A percentile compares a stretch with the other conserved stretches of the same genome.
These are phyloP conservation scores for Cottus gobio DNA, from an alignment of 2,113 vertebrate species.

Conservation along the genomic window DNA sequence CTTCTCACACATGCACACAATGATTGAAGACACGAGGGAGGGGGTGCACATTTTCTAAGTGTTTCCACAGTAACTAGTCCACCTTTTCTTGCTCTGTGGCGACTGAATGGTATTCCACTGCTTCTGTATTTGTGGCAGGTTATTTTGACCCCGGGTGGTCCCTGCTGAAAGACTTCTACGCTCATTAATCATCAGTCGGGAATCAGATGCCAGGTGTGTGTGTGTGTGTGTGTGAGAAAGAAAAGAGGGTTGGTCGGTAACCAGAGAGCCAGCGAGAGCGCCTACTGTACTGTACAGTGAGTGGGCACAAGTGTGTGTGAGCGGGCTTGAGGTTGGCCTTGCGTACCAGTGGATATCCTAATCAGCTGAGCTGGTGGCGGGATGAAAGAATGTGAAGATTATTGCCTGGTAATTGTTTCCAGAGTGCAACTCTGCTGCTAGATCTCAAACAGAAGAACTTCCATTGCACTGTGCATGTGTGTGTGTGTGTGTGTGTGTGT, in stretches of 20 bases:
- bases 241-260: slow-evolving; percentile 15
- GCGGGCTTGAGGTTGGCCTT: slow-evolving; percentile 59
- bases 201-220: slow-evolving; percentile 70
- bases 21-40: slow-evolving; percentile 21
- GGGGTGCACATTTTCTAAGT: slow-evolving; percentile 28
- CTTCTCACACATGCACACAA: slow-evolving; percentile 16
- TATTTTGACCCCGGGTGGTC: slow-evolving; percentile 72
- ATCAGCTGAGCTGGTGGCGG: slow-evolving; percentile 77
- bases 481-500: background rate
- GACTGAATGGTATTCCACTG: slow-evolving; percentile 63
- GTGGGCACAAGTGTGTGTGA: slow-evolving; percentile 26
- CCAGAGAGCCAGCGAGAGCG: slow-evolving; percentile 19
- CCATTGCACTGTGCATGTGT: slow-evolving; percentile 1
- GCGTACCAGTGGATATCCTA: slow-evolving; percentile 73
- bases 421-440: slow-evolving; percentile 62
- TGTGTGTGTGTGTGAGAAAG: slow-evolving; percentile 19
- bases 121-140: slow-evolving; percentile 68
- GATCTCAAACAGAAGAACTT: slow-evolving; percentile 50
- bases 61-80: slow-evolving; percentile 36
- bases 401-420: slow-evolving; percentile 78
- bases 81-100: slow-evolving; percentile 32
- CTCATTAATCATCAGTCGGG: slow-evolving; percentile 66
- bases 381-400: slow-evolving; percentile 79
- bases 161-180: slow-evolving; percentile 49
- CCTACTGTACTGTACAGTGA: slow-evolving; percentile 47